Percentiles rank a stretch among this genome's conserved stretches.
phyloP scores from a whole-genome alignment of 2,797 vertebrate genomes.

The Girardinus metallicus region DNA sequence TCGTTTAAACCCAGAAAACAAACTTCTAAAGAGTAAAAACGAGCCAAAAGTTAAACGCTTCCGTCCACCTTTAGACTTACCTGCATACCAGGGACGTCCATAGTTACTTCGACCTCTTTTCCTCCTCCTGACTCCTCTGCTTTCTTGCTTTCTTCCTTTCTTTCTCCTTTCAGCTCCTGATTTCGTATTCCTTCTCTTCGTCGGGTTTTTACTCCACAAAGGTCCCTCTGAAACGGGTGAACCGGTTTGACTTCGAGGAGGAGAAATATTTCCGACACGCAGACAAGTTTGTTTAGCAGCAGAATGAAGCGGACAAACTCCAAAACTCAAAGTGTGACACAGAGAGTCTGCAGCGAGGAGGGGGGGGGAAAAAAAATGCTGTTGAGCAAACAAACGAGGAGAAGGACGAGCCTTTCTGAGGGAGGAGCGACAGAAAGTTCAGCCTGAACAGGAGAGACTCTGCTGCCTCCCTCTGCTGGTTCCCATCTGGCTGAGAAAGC shows the following conservation, averaged over 20 bases:
- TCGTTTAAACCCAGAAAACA: neutral
- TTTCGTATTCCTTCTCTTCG: slow-evolving; percentile 8
- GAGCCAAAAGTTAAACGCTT: neutral
- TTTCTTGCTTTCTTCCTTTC: slow-evolving; percentile 9
- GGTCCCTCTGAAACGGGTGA: neutral
- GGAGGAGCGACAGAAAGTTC: slow-evolving; percentile 51
- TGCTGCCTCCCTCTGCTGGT: slow-evolving; percentile 36
- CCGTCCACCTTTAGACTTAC: slow-evolving; percentile 65
- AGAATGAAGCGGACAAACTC: slow-evolving; percentile 21
- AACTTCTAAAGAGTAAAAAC: neutral
- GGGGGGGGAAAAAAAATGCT: slow-evolving; percentile 26
- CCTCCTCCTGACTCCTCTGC: slow-evolving; percentile 57
- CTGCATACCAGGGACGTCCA: slow-evolving; percentile 81
- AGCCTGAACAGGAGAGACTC: neutral
- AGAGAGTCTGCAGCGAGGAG: slow-evolving; percentile 16
- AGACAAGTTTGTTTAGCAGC: neutral
- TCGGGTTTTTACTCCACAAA: neutral
- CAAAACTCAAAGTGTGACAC: slow-evolving; percentile 6
- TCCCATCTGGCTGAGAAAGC: too few relatives aligned
- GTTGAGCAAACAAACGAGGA: slow-evolving; percentile 37
- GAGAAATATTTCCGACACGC: slow-evolving; percentile 9
- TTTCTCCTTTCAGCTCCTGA: slow-evolving; percentile 2
- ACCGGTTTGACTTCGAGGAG: neutral
- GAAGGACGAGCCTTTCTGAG: slow-evolving; percentile 44
- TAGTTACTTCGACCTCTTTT: slow-evolving; percentile 64